phyloP scores from a whole-genome alignment of 37 sponge, comb jelly and placozoan genomes.

The Mnemiopsis leidyi region DNA sequence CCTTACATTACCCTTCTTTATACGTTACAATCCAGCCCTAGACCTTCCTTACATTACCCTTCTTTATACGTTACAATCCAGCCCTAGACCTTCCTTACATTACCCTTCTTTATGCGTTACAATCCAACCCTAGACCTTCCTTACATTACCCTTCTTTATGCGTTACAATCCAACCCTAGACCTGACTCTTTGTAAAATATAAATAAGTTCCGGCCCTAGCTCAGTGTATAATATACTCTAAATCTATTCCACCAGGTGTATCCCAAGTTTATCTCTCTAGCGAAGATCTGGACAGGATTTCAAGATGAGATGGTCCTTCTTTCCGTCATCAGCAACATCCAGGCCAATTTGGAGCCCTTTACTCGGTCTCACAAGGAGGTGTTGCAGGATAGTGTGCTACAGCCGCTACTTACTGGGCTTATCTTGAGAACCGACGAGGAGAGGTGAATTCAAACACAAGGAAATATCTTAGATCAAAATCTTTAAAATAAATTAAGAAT shows the following conservation, averaged over 20 bases:
- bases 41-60: too few species aligned
- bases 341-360: constrained; percentile 79
- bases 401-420: constrained; percentile 20
- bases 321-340: constrained; percentile 90
- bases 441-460: constrained; percentile 11
- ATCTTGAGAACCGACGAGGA: constrained; percentile 51
- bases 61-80: too few species aligned
- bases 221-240: background rate
- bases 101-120: too few species aligned
- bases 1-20: too few species aligned
- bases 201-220: background rate
- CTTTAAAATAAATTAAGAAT: too few species aligned
- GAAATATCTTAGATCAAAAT: too few species aligned
- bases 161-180: too few species aligned
- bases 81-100: too few species aligned
- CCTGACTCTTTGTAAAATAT: too few species aligned
- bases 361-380: constrained; percentile 67
- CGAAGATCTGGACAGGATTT: constrained; percentile 83
- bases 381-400: constrained; percentile 21
- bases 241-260: constrained; percentile 63
- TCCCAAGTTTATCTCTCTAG: constrained; percentile 85
- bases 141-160: too few species aligned
- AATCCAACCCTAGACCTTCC: too few species aligned
- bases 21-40: too few species aligned
- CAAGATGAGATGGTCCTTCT: constrained; percentile 96